These are phyloP conservation scores for Lacerta bilineata DNA, from an alignment of 2,797 vertebrate genomes.

Conservation along the genomic window DNA sequence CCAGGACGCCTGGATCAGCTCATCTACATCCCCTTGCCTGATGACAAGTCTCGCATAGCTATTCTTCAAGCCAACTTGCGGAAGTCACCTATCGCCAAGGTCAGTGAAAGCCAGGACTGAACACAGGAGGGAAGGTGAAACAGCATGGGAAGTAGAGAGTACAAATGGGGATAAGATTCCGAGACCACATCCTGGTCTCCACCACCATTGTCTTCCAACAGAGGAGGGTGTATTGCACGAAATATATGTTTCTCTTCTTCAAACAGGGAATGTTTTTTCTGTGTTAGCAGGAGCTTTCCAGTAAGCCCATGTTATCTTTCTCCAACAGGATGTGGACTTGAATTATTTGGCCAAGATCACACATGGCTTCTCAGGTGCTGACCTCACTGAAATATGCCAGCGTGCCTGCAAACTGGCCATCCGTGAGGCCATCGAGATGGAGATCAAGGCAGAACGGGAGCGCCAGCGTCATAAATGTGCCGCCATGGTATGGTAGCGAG, in stretches of 20 bases:
- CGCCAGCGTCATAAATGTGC: slow-evolving; percentile 74
- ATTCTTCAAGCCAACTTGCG: slow-evolving; percentile 75
- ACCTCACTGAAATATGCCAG: slow-evolving; percentile 86
- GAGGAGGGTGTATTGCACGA: not conserved
- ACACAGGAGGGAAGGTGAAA: not conserved
- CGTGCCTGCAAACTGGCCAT: slow-evolving; percentile 85
- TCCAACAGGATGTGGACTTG: slow-evolving; percentile 80
- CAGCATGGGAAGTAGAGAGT: not conserved
- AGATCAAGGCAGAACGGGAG: slow-evolving; percentile 81
- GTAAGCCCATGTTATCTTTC: not conserved
- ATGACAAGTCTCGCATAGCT: slow-evolving; percentile 69
- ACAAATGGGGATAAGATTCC: not conserved
- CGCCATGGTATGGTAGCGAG: slow-evolving; percentile 78
- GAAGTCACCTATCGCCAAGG: slow-evolving; percentile 74
- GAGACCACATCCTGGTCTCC: not conserved
- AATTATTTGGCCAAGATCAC: slow-evolving; percentile 81
- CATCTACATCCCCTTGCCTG: slow-evolving; percentile 76
- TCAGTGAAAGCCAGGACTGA: slow-evolving; percentile 30
- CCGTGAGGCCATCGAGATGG: slow-evolving; percentile 83
- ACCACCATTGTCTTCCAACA: not conserved
- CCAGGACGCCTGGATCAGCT: slow-evolving; percentile 75
- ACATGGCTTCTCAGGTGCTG: slow-evolving; percentile 84
- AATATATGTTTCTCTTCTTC: not conserved
- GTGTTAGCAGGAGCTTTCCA: not conserved
- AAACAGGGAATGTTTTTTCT: not conserved